Evolutionary conservation across 35 echinoderm and acorn worm genomes (phyloP), one percentile per base, ranked within the genome.

Genomic region (Acanthaster planci): DNA sequence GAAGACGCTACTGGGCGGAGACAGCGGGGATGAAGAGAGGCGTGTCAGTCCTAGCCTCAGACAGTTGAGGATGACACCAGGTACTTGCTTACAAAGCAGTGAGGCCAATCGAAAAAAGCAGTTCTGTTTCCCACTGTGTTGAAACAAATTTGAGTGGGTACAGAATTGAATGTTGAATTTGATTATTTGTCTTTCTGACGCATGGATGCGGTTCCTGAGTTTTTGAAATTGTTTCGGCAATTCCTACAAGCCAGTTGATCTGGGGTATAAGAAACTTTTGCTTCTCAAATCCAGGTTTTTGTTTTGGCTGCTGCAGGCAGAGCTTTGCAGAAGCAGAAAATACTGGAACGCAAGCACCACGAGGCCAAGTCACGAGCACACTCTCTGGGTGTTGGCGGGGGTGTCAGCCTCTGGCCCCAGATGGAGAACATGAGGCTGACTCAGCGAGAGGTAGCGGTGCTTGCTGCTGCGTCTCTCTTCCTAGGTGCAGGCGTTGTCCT

Each of bases 361-460:
- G 78, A 86, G 60, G 93, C 93, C 30, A 94, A 94, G 79, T 94
- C 93, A 19, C 86, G 79, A 83, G 84, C 72, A 9, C 78, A 87
- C n/a, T 72, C 30, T n/a, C 57, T 76, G 38, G 80, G 59, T 84
- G 79, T 86, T 21, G 93, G 93, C 7, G 93, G 93, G n/a, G 93
- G 93, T 8, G 80, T 94, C 60, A 87, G 88, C 56, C 29, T 94
- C 0, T 94, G 93, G 93, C 93, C 93, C 17, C 84, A 87, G 51
- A 94, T 94, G 93, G 88, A 94, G n/a, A 83, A 94, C 37, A 94
- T 94, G 93, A 76, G 93, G 42, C 53, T 94, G n/a, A 90, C 79
- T 16, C 44, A 19, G 29, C 44, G 67, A 53, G 88, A 94, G 40
- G 32, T 94, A 1, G 59, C 58, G 40, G n/a, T 39, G 37, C 72